Percentiles rank a stretch among this genome's conserved stretches.
Conservation (phyloP, 2,888 invertebrate genomes). For the Philaethria dido region DNA sequence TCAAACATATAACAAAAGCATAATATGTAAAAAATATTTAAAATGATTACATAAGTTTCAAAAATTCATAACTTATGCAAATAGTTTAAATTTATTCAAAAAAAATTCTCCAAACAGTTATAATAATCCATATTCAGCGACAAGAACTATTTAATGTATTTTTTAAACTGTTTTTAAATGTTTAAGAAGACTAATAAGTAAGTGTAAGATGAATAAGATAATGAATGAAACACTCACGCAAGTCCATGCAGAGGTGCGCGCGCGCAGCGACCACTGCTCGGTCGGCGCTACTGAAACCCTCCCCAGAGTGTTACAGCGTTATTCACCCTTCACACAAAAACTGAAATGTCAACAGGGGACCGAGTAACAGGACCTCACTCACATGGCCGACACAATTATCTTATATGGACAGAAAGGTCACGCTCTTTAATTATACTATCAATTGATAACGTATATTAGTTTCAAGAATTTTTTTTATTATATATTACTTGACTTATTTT, state of each 20-base stretch:
- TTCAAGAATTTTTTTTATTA: neutral
- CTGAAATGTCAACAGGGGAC: constrained; percentile 65
- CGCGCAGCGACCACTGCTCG: constrained; percentile 38
- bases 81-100: no score
- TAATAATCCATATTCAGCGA: no score
- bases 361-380: constrained; percentile 46
- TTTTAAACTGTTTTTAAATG: no score
- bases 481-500: neutral
- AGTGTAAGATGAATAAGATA: neutral
- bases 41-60: no score
- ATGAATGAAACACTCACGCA: constrained; percentile 56
- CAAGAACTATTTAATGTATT: no score
- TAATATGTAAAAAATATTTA: no score
- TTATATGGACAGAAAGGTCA: constrained; percentile 24
- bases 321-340: constrained; percentile 60
- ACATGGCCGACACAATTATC: constrained; percentile 33
- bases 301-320: constrained; percentile 51
- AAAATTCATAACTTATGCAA: no score
- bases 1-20: no score
- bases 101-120: no score
- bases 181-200: no score
- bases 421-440: constrained; percentile 19
- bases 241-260: constrained; percentile 57
- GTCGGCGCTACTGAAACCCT: constrained; percentile 43
- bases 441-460: neutral